Base-by-base conservation (phyloP, 2,113 vertebrate genomes). In the Cromileptes altivelis region DNA sequence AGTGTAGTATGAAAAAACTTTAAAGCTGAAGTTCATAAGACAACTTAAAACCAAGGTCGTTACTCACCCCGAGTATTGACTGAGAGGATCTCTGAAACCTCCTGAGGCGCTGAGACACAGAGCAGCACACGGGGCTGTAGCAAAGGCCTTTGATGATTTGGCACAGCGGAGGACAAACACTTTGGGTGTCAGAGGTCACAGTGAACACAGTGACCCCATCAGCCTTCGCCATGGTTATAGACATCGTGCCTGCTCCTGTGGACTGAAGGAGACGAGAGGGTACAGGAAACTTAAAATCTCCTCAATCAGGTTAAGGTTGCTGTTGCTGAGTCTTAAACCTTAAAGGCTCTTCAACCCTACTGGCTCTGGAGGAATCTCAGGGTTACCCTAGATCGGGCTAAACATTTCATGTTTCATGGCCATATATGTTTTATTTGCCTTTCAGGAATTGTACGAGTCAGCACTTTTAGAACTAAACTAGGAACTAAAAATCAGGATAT, bases 181-280 rank as follows among this genome's bases (percentile, higher is more conserved):
- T 94, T 19, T 74, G 52, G 1, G 75, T 61, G 86, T 94, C 80
- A 53, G 91, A 74, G 55, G 57, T 82, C 76, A 94, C 1, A 3
- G 92, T 92, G 18, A 93, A 21, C 25, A 94, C 83, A 0, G 91
- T 92, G 90, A 94, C 77, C 14, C 93, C 94, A 0, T 92, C 88
- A 0, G 30, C 57, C 25, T 62, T 86, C 21, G 73, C 82, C 62
- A 94, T 0, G 7, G 72, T 86, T 71, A 94, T 27, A 3, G 93
- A 79, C 94, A 95, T 95, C 71, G 50, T 91, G 75, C 3, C 33
- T 12, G 42, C 63, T 42, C 42, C 75, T 82, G 42, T 58, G 42
- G 56, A 56, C 58, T 64, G 63, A 60, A 49, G 27, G 60, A 64
- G 9, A 72, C 50, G 0, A 56, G 21, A 71, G 3, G 19, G 3